phyloP scores from a whole-genome alignment of 2,888 invertebrate species.

The Hoplodrina blanda region DNA sequence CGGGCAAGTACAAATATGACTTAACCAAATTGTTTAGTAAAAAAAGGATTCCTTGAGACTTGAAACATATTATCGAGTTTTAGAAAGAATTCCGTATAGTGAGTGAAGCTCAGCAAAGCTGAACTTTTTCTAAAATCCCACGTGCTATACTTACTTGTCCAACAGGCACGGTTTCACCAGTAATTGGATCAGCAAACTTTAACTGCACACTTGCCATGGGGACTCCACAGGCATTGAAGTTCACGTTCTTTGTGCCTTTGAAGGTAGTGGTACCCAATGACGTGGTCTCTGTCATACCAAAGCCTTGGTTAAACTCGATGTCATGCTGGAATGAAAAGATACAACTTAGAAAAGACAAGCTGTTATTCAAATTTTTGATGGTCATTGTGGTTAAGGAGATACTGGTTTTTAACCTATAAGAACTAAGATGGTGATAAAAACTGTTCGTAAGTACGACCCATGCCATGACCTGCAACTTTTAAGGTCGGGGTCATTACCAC shows the following conservation, averaged over 20 bases:
- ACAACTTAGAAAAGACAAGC: neutral
- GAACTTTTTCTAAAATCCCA: neutral
- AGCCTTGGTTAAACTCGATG: slow-evolving; percentile 84
- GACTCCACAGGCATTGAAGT: slow-evolving; percentile 80
- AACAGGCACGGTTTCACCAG: slow-evolving; percentile 77
- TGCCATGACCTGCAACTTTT: neutral
- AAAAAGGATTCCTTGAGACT: no score
- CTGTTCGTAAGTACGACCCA: neutral
- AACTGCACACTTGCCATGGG: slow-evolving; percentile 77
- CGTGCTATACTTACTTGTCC: slow-evolving; percentile 77
- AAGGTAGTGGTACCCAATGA: slow-evolving; percentile 77
- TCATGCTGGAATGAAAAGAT: slow-evolving; percentile 71
- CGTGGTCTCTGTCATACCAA: slow-evolving; percentile 85
- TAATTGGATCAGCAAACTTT: slow-evolving; percentile 80
- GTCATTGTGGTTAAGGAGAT: no score
- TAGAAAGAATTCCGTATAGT: no score
- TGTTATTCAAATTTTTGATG: no score
- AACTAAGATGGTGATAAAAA: neutral
- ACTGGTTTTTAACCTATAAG: no score
- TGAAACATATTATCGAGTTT: no score
- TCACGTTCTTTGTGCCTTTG: slow-evolving; percentile 70
- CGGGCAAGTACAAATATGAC: no score
- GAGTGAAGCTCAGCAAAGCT: no score
- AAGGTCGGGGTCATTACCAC: neutral
- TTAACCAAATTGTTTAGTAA: no score